These are phyloP conservation scores for Propsilocerus akamusi DNA, from an alignment of 1,140 invertebrate genomes.

Conservation along the genomic window DNA sequence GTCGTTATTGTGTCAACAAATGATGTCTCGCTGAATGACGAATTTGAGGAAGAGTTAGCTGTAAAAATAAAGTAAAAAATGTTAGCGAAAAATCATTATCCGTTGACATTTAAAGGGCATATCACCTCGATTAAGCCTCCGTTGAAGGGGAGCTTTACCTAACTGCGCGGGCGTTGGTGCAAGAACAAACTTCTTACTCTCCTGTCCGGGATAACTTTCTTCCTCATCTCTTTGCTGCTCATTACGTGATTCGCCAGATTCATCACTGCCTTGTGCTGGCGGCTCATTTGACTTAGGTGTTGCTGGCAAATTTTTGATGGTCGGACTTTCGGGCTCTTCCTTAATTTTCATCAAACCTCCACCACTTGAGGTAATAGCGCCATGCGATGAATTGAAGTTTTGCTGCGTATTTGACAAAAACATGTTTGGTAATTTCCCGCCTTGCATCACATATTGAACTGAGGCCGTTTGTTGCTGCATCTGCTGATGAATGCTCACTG, in stretches of 20 bases:
- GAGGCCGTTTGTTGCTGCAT: too few species aligned
- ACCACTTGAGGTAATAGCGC: not conserved
- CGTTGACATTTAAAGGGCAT: not conserved
- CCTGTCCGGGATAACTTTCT: slow-evolving; percentile 26
- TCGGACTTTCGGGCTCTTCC: not conserved
- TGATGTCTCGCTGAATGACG: not conserved
- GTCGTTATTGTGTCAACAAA: slow-evolving; percentile 8
- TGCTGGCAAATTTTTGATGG: slow-evolving; percentile 5
- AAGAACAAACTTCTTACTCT: slow-evolving; percentile 49
- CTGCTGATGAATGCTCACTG: not conserved
- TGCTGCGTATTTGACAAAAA: not conserved
- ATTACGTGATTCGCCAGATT: not conserved
- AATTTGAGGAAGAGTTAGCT: not conserved
- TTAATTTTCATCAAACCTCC: not conserved
- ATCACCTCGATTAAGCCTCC: slow-evolving; percentile 56
- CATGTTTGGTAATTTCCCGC: not conserved
- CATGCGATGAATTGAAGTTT: not conserved
- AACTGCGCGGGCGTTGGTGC: slow-evolving; percentile 86
- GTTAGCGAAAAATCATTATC: not conserved
- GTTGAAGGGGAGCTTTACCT: slow-evolving; percentile 68
- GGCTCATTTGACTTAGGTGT: slow-evolving; percentile 6
- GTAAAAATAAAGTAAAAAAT: not conserved
- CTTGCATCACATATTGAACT: not conserved
- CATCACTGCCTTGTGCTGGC: not conserved
- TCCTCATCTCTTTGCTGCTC: slow-evolving; percentile 10